phyloP scores from a whole-genome alignment of 2,888 invertebrate genomes.

The Sepiola atlantica region DNA sequence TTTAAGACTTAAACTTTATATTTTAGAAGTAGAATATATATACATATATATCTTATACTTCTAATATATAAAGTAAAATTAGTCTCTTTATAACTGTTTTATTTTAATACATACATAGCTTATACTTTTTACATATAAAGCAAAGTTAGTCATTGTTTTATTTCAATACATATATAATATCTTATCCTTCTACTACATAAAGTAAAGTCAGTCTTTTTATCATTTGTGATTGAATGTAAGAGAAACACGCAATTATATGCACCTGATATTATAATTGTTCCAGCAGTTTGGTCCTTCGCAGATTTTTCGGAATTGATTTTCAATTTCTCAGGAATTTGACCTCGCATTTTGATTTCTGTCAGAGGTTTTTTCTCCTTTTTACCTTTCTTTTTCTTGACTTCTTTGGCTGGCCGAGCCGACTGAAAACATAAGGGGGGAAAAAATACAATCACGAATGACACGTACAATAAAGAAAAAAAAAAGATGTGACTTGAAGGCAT shows the following conservation, averaged over 20 bases:
- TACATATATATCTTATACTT: no score
- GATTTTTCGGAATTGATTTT: neutral
- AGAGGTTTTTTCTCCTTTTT: conserved; percentile 59
- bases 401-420: conserved; percentile 71
- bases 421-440: conserved; percentile 49
- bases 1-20: no score
- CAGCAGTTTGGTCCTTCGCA: neutral
- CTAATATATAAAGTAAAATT: no score
- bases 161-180: no score
- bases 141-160: no score
- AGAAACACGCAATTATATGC: neutral
- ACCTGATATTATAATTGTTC: neutral
- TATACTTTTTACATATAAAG: no score
- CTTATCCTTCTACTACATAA: no score
- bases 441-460: neutral
- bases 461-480: neutral
- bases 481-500: no score
- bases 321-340: conserved; percentile 36
- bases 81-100: no score
- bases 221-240: neutral
- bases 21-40: no score
- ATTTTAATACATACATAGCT: no score
- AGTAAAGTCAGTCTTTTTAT: neutral
- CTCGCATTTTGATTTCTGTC: conserved; percentile 44
- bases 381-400: conserved; percentile 68